Evolutionary conservation across 2,797 vertebrate species (phyloP), one percentile per base, ranked within the genome.

Genomic region (Aotus griseimembra): DNA sequence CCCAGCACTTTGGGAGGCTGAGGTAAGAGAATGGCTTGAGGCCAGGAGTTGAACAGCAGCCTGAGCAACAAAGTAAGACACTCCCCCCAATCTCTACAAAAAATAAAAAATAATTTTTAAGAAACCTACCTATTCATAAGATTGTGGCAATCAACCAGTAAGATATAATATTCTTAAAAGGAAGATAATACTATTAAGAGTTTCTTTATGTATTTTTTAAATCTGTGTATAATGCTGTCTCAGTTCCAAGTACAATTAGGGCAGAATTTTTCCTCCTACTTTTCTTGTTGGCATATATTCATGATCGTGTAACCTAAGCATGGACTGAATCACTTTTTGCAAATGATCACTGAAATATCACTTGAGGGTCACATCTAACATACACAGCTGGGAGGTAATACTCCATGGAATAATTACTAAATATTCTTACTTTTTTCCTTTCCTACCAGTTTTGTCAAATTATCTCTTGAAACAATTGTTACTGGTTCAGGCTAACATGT

Each of bases 391-490:
- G 64, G 77, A 89, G 72, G 39, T 70, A 72, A n/a, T 50, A 48
- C 36, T 9, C 33, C 61, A 88, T 61, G 41, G 77, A 84, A 19
- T 58, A 83, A 93, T 75, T 12, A 46, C 57, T 77, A 30, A 28
- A 28, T 75, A 28, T 81, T 85, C 58, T 94, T 22, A 39, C 28
- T 88, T 55, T 5, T 19, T 1, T 1, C 30, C 1, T 8, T 12
- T 19, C 36, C 72, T 39, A 79, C 24, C 72, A 84, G 1, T 64
- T 61, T 20, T 64, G n/a, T 95, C 64, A 83, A 36, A 36, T 88
- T 92, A 44, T 75, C 48, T 92, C 33, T 93, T 91, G 10, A 90
- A 96, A 88, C 10, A 94, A 2, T 83, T 55, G 19, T 36, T 75
- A 55, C 36, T 64, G 30, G 39, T 86, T 94, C 20, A 58, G 89